Percentiles rank a stretch among this genome's conserved stretches.
These are phyloP conservation scores for Cecropterus lyciades DNA, from an alignment of 1,140 invertebrate species.

Conservation along the genomic window DNA sequence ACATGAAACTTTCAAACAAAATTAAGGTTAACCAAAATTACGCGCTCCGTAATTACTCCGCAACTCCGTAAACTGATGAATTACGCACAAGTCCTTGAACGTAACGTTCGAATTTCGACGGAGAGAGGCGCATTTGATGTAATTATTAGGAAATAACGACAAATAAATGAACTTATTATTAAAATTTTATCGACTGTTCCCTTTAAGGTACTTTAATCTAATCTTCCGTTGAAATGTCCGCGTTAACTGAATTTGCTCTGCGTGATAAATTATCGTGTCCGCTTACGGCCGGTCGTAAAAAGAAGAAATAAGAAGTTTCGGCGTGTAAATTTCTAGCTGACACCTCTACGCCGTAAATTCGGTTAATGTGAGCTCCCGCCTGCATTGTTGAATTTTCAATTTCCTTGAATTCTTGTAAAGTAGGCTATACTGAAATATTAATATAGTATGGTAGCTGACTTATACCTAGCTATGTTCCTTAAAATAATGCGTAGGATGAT, in stretches of 20 bases:
- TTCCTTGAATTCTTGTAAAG: conserved; percentile 75
- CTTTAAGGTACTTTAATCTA: conserved; percentile 49
- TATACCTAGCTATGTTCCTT: conserved; percentile 77
- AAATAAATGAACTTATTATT: conserved; percentile 64
- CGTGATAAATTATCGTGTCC: conserved; percentile 5
- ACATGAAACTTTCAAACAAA: conserved; percentile 13
- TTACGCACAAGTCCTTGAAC: conserved; percentile 9
- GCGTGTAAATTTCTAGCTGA: conserved; percentile 32
- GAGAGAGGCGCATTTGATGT: conserved; percentile 41
- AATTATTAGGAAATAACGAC: conserved; percentile 70
- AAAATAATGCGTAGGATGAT: conserved; percentile 66
- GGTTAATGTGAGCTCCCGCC: conserved; percentile 36
- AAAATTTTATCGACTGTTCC: conserved; percentile 74
- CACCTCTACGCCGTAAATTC: conserved; percentile 35
- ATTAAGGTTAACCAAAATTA: conserved; percentile 16
- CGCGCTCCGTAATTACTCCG: conserved; percentile 3
- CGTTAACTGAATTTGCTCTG: conserved; percentile 42
- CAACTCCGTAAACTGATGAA: conserved; percentile 3
- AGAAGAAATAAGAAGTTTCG: conserved; percentile 31
- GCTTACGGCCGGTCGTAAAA: conserved; percentile 19
- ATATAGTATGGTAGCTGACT: conserved; percentile 64
- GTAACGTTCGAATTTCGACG: conserved; percentile 31
- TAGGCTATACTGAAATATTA: conserved; percentile 62
- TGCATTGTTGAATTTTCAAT: conserved; percentile 55
- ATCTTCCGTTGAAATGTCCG: conserved; percentile 40